Evolutionary conservation across 1,140 invertebrate genomes (phyloP), one percentile per base, ranked within the genome.

Genomic region (Eciton burchellii): DNA sequence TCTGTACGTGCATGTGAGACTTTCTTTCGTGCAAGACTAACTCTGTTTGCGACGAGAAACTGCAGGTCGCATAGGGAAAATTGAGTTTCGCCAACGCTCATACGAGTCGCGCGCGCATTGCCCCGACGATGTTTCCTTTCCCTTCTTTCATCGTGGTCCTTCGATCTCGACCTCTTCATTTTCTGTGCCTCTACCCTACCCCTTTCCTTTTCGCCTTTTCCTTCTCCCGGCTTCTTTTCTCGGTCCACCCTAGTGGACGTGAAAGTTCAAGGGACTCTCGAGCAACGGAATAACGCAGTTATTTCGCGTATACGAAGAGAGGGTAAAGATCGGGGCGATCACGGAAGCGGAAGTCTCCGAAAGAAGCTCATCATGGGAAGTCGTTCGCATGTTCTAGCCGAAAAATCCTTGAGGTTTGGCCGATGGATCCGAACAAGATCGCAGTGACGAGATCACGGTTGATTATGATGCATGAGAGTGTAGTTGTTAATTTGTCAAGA

Each of bases 61-160:
- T 62, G 43, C 73, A 65, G 74, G 60, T 73, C 56, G 71, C 74
- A 60, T 84, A 76, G 54, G 76, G 81, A 83, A 85, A 88, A 88
- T 88, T 85, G 87, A 88, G 65, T 88, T 88, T 88, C 49, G 62
- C 68, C 29, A 54, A 74, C 49, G 66, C n/a, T 57, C 81, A 76
- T 83, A 79, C 35, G 54, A 52, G 16, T 14, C 24, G 45, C 63
- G 11, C 57, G 54, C 79, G 19, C 54, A 63, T 54, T 63, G 63
- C 63, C 57, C 68, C 41, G 68, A 49, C 5, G 63, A 83, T 59
- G 14, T 60, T 66, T 54, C 45, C 43, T 49, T 43, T 71, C 72
- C 66, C 63, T 76, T 63, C 59, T 54, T 76, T 82, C 26, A 59
- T 70, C 19, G 5, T 11, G 14, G 12, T 19, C 6, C 19, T 77